phyloP scores from a whole-genome alignment of 2,888 invertebrate genomes.

The Nomada ruficornis region DNA sequence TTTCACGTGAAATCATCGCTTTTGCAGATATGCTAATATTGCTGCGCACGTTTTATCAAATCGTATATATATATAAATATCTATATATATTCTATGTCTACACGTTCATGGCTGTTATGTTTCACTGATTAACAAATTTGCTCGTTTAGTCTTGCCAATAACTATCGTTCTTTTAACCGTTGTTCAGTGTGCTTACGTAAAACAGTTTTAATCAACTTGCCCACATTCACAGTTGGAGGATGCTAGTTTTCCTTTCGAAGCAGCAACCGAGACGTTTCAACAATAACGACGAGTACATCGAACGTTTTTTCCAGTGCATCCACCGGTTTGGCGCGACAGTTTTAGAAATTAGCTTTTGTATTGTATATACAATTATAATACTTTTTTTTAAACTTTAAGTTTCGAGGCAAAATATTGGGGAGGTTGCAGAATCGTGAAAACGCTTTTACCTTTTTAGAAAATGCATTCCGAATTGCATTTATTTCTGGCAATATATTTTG shows the following conservation, averaged over 20 bases:
- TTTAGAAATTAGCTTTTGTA: neutral
- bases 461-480: too few species aligned
- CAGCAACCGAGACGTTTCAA: constrained; percentile 5
- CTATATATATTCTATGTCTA: constrained; percentile 62
- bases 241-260: constrained; percentile 2
- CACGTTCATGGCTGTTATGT: constrained; percentile 69
- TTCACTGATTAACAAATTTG: constrained; percentile 66
- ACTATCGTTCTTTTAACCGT: constrained; percentile 60
- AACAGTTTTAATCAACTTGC: constrained; percentile 48
- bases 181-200: constrained; percentile 70
- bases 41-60: constrained; percentile 68
- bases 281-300: constrained; percentile 6
- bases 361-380: neutral
- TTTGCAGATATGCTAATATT: constrained; percentile 66
- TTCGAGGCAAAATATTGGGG: neutral
- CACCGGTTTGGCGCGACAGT: neutral
- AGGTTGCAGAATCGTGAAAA: too few species aligned
- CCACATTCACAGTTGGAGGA: constrained; percentile 11
- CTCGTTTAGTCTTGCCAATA: constrained; percentile 70
- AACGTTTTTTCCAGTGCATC: neutral
- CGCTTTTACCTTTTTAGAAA: too few species aligned
- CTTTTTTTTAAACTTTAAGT: neutral
- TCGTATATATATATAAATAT: constrained; percentile 26
- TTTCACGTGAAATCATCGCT: constrained; percentile 55
- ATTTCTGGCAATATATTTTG: too few species aligned